Evolutionary conservation across 1,140 invertebrate genomes (phyloP).

Genomic region (Trachelipus rathkii): DNA sequence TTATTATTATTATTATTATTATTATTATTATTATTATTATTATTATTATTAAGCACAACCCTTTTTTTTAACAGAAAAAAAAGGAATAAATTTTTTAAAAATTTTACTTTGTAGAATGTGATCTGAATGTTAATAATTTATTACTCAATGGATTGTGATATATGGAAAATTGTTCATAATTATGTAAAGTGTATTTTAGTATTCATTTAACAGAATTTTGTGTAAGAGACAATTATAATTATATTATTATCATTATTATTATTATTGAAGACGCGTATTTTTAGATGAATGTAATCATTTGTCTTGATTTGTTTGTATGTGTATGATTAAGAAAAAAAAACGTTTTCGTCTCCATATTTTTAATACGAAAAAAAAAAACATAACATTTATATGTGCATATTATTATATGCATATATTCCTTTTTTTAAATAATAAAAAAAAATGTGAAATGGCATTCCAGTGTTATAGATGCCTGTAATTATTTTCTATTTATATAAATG

Average conservation of each 20-base stretch:
- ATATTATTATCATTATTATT: background rate
- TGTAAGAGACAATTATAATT: background rate
- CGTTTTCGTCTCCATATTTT: background rate
- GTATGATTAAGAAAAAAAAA: background rate
- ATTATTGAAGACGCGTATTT: background rate
- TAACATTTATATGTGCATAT: background rate
- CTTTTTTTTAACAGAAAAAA: background rate
- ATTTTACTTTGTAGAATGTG: conserved; percentile 1
- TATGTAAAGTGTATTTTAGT: background rate
- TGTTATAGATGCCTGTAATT: background rate
- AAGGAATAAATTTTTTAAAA: background rate
- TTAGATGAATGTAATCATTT: background rate
- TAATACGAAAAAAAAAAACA: background rate
- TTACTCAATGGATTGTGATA: conserved; percentile 7
- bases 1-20: background rate
- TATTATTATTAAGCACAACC: too few relatives aligned
- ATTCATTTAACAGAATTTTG: background rate
- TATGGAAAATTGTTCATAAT: background rate
- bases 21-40: background rate
- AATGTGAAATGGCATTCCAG: background rate
- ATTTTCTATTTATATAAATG: background rate
- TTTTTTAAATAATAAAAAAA: background rate
- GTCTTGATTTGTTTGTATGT: conserved; percentile 3
- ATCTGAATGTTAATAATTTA: background rate
- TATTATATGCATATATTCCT: background rate